Conservation (phyloP, 2,797 vertebrate species). For the Coreius guichenoti region DNA sequence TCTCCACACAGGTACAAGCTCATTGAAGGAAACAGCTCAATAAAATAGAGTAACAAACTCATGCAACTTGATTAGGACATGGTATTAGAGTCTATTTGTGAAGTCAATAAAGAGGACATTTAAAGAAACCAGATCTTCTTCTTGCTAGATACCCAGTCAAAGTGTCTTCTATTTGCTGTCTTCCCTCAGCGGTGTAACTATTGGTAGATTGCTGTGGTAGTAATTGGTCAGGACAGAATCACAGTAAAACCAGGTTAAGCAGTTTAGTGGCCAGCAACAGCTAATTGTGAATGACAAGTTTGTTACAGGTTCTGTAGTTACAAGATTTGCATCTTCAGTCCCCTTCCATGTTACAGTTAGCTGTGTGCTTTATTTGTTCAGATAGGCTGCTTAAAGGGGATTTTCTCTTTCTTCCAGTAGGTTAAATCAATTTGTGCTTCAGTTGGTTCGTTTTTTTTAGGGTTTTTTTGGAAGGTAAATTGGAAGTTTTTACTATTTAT, state of each 20-base stretch:
- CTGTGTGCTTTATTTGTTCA: conserved; percentile 9
- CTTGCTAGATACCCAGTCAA: not conserved
- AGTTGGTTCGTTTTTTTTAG: not conserved
- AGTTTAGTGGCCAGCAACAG: conserved; percentile 45
- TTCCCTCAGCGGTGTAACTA: conserved; percentile 21
- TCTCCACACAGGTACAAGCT: conserved; percentile 86
- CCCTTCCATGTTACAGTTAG: not conserved
- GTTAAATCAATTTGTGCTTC: not conserved
- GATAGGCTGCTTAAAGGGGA: not conserved
- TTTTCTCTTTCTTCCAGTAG: not conserved
- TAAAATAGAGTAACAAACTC: not conserved
- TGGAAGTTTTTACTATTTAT: not conserved
- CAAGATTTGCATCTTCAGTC: conserved; percentile 26
- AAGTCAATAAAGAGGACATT: not conserved
- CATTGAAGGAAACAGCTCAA: not conserved
- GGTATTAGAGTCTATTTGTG: not conserved
- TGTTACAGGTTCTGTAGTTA: conserved; percentile 31
- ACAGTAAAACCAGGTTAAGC: conserved; percentile 53
- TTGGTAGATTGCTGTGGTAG: not conserved
- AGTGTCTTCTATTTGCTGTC: conserved; percentile 1
- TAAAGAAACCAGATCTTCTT: not conserved
- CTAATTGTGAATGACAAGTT: conserved; percentile 59
- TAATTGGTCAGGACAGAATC: conserved; percentile 34
- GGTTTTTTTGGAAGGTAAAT: not conserved
- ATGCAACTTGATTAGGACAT: not conserved